Evolutionary conservation across 2,797 vertebrate genomes (phyloP).

Genomic region (Tokudaia muenninki): DNA sequence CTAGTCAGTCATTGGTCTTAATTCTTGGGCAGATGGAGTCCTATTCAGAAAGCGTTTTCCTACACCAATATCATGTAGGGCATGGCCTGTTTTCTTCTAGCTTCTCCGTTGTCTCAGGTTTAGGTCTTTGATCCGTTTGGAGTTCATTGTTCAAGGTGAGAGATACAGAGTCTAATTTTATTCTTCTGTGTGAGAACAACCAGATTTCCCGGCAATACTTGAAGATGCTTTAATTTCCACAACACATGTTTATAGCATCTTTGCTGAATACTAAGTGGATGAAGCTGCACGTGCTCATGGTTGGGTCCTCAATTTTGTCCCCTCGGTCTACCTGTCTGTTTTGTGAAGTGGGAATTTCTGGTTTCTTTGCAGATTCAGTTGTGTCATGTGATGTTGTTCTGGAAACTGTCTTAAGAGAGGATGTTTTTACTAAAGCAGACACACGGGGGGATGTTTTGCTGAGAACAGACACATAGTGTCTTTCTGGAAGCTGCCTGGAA

Average conservation of each 20-base stretch:
- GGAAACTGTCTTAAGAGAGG: not conserved
- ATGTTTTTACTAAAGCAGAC: not conserved
- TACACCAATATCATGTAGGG: not conserved
- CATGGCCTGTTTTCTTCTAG: not conserved
- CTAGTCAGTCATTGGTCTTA: not conserved
- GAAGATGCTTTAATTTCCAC: not conserved
- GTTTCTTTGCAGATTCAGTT: too few species aligned
- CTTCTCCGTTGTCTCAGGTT: not conserved
- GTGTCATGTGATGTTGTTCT: not conserved
- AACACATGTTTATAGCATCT: not conserved
- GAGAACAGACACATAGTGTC: not conserved
- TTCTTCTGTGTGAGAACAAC: not conserved
- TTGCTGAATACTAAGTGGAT: not conserved
- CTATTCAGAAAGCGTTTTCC: not conserved
- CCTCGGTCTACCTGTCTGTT: not conserved
- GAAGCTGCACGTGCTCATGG: not conserved
- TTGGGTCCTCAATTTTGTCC: not conserved
- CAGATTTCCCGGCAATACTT: not conserved
- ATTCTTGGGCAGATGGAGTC: not conserved
- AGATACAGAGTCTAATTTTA: not conserved
- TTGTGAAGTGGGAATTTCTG: not conserved
- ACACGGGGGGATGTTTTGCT: too few species aligned
- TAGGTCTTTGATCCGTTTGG: not conserved
- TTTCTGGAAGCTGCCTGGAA: not conserved
- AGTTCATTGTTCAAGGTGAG: not conserved